Evolutionary conservation across 2,797 vertebrate genomes (phyloP).

Genomic region (Myripristis murdjan): DNA sequence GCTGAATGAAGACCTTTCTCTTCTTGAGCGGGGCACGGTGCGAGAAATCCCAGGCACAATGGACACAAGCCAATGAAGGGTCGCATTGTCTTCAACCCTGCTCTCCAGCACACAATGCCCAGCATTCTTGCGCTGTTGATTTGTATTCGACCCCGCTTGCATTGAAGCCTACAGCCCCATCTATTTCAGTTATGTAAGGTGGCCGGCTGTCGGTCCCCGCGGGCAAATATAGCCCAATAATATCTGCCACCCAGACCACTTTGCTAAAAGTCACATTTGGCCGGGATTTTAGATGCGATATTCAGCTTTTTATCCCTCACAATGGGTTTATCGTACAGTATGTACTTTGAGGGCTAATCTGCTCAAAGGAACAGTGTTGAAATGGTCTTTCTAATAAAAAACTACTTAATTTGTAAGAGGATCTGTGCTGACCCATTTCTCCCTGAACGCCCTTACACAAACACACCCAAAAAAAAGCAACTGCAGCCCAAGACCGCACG

Average conservation of each 20-base stretch:
- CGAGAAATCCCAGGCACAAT: slow-evolving; percentile 71
- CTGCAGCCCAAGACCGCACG: background rate
- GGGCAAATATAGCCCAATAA: slow-evolving; percentile 10
- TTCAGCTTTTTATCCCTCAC: slow-evolving; percentile 12
- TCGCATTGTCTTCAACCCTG: slow-evolving; percentile 60
- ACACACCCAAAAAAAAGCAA: background rate
- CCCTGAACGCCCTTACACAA: background rate
- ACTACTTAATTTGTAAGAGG: slow-evolving; percentile 52
- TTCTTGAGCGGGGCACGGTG: slow-evolving; percentile 45
- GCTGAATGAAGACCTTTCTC: slow-evolving; percentile 77
- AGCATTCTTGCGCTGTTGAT: slow-evolving; percentile 65
- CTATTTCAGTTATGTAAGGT: slow-evolving; percentile 65
- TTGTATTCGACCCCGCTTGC: slow-evolving; percentile 56
- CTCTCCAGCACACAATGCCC: slow-evolving; percentile 63
- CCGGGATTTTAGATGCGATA: background rate
- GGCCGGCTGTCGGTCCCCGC: slow-evolving; percentile 44
- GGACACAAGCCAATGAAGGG: slow-evolving; percentile 70
- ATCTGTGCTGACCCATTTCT: slow-evolving; percentile 57
- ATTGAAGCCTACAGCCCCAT: slow-evolving; percentile 56
- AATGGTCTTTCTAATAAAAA: slow-evolving; percentile 24
- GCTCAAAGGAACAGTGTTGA: background rate
- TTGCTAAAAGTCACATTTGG: slow-evolving; percentile 17
- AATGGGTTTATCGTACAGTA: slow-evolving; percentile 11
- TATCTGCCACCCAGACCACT: slow-evolving; percentile 7
- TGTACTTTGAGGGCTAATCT: slow-evolving; percentile 14